phyloP scores from a whole-genome alignment of 2,113 vertebrate genomes.

The Caranx ignobilis region DNA sequence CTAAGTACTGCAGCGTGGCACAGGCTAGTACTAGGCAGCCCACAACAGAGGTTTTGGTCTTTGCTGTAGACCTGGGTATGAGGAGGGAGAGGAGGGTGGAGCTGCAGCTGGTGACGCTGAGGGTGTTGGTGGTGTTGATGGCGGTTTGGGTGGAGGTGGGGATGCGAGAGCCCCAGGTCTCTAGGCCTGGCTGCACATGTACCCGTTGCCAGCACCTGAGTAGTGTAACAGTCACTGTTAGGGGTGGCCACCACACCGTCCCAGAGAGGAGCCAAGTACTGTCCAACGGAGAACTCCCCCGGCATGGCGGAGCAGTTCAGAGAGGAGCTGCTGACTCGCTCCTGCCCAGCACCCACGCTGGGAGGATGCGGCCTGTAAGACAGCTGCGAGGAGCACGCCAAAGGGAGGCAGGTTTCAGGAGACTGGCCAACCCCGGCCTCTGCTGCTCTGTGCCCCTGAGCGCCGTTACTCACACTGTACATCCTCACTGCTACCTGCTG shows the following conservation, averaged over 20 bases:
- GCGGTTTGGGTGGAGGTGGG: conserved; percentile 69
- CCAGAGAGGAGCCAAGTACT: conserved; percentile 91
- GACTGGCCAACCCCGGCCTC: conserved; percentile 80
- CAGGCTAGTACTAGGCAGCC: conserved; percentile 87
- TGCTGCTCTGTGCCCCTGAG: conserved; percentile 78
- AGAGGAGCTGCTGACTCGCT: conserved; percentile 85
- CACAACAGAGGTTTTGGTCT: conserved; percentile 83
- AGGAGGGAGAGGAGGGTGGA: conserved; percentile 63
- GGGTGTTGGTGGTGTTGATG: conserved; percentile 63
- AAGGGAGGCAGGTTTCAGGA: conserved; percentile 84
- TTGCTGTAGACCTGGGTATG: conserved; percentile 73
- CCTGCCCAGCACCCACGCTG: conserved; percentile 55
- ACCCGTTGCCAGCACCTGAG: conserved; percentile 88
- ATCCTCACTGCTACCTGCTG: conserved; percentile 85
- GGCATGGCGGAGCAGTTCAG: conserved; percentile 88
- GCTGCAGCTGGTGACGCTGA: conserved; percentile 59
- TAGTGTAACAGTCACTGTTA: conserved; percentile 91
- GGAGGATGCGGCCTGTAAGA: conserved; percentile 80
- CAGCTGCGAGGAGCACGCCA: conserved; percentile 70
- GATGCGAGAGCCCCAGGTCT: conserved; percentile 81
- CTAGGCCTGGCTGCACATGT: conserved; percentile 68
- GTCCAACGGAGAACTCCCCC: conserved; percentile 87
- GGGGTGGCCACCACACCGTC: conserved; percentile 90
- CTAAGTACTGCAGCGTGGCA: conserved; percentile 94
- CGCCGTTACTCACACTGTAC: conserved; percentile 75